A percentile compares a stretch with the other conserved stretches of the same genome.
Evolutionary conservation across 2,113 vertebrate species (phyloP).

Genomic region (Typhlomys cinereus): DNA sequence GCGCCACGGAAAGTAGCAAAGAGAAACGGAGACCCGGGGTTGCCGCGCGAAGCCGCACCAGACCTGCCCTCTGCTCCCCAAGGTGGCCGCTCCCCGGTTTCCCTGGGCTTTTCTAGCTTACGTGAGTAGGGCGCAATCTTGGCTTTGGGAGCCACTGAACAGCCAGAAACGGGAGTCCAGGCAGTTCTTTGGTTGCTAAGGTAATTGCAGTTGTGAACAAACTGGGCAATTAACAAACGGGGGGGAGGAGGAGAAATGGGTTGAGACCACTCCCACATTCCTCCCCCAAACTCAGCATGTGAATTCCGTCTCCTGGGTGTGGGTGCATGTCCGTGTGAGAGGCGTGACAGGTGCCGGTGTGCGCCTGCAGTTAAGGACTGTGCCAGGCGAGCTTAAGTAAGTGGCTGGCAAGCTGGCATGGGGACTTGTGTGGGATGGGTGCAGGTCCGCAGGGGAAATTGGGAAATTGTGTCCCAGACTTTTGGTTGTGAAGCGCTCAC

Average conservation of each 20-base stretch:
- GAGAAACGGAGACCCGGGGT: not conserved
- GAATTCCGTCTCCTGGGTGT: not conserved
- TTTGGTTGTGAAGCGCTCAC: constrained; percentile 30
- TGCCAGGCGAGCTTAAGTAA: constrained; percentile 74
- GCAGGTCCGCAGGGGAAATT: constrained; percentile 70
- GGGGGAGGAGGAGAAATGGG: not conserved
- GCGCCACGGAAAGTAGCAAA: constrained; percentile 40
- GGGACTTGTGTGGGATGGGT: constrained; percentile 74
- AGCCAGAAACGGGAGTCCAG: constrained; percentile 58
- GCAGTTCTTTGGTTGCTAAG: constrained; percentile 84
- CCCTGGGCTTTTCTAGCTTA: constrained; percentile 35
- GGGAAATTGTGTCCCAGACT: constrained; percentile 17
- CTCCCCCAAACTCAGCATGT: not conserved
- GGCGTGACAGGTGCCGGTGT: constrained; percentile 65
- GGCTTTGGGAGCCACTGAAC: constrained; percentile 71
- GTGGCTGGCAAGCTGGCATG: constrained; percentile 68
- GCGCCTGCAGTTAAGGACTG: constrained; percentile 58
- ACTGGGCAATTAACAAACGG: constrained; percentile 7
- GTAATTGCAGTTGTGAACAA: constrained; percentile 81
- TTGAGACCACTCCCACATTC: not conserved
- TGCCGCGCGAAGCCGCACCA: constrained; percentile 31
- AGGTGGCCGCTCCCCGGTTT: constrained; percentile 63
- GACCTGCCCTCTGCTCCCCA: constrained; percentile 5
- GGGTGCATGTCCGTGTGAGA: constrained; percentile 43
- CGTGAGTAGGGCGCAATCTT: constrained; percentile 71